A percentile compares a stretch with the other conserved stretches of the same genome.
phyloP scores from a whole-genome alignment of 2,113 vertebrate genomes.

The Indri indri region DNA sequence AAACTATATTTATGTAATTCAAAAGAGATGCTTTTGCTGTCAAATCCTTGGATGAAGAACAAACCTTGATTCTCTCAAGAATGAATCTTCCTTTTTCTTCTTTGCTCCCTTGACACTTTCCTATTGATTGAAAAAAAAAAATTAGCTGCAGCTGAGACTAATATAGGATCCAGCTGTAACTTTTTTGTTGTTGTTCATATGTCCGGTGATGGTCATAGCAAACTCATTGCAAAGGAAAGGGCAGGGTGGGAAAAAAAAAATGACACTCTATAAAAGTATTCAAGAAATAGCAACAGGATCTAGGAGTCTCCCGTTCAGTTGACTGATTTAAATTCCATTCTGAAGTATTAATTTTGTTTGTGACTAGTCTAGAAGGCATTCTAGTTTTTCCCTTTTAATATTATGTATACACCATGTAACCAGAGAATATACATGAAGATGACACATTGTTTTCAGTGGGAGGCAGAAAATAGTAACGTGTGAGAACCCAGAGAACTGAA shows the following conservation, averaged over 20 bases:
- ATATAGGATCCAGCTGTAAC: slow-evolving; percentile 84
- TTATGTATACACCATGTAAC: background rate
- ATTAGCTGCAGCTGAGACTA: slow-evolving; percentile 78
- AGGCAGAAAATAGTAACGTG: slow-evolving; percentile 17
- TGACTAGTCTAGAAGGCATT: slow-evolving; percentile 54
- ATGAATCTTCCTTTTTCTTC: slow-evolving; percentile 53
- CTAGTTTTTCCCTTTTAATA: slow-evolving; percentile 53
- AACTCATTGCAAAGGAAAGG: slow-evolving; percentile 88
- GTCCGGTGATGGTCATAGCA: slow-evolving; percentile 81
- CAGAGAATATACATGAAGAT: background rate
- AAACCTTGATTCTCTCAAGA: slow-evolving; percentile 60
- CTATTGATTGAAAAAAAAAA: background rate
- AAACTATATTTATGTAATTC: slow-evolving; percentile 45
- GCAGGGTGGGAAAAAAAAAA: slow-evolving; percentile 86
- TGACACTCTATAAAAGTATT: slow-evolving; percentile 83
- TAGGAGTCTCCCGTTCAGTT: slow-evolving; percentile 81
- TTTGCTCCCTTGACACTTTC: slow-evolving; percentile 23
- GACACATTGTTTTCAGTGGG: slow-evolving; percentile 10
- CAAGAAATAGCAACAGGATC: slow-evolving; percentile 82
- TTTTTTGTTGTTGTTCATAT: slow-evolving; percentile 79
- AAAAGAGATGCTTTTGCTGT: slow-evolving; percentile 54
- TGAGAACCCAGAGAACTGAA: background rate
- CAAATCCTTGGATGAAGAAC: slow-evolving; percentile 41
- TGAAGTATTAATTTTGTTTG: slow-evolving; percentile 78
- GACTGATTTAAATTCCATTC: slow-evolving; percentile 75